A percentile compares a stretch with the other conserved stretches of the same genome.
phyloP scores from a whole-genome alignment of 2,797 vertebrate species.

The Morus bassanus region DNA sequence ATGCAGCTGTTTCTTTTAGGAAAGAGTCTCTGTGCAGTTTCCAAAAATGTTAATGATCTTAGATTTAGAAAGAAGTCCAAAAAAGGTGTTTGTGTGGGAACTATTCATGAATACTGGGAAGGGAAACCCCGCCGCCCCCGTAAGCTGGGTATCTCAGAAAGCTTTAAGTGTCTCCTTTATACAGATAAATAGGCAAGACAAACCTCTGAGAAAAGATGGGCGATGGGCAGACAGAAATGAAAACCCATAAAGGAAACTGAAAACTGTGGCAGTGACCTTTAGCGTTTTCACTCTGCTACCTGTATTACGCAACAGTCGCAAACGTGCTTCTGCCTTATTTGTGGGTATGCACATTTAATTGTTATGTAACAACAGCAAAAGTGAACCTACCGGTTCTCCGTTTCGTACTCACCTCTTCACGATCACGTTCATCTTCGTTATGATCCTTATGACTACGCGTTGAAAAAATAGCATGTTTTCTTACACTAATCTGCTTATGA shows the following conservation, averaged over 20 bases:
- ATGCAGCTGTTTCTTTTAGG: not conserved
- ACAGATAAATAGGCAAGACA: not conserved
- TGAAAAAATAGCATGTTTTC: constrained; percentile 60
- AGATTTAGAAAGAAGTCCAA: not conserved
- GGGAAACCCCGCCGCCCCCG: not conserved
- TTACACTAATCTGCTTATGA: constrained; percentile 51
- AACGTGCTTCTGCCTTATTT: fast-evolving
- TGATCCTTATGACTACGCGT: constrained; percentile 59
- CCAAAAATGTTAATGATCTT: not conserved
- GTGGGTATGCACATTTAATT: not conserved
- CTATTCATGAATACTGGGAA: not conserved
- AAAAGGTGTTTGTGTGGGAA: not conserved
- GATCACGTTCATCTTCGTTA: constrained; percentile 72
- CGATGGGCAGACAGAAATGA: not conserved
- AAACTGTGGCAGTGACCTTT: not conserved
- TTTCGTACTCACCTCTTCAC: constrained; percentile 83
- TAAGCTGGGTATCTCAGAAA: not conserved
- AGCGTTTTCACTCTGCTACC: not conserved
- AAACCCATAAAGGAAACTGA: not conserved
- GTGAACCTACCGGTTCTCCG: not conserved
- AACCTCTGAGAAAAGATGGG: not conserved
- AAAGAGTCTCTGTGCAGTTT: not conserved
- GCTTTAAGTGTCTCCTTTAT: not conserved
- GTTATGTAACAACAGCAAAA: fast-evolving
- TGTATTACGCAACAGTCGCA: fast-evolving